Percentiles rank a stretch among this genome's conserved stretches.
Evolutionary conservation across 2,113 vertebrate genomes (phyloP).

Genomic region (Channa argus): DNA sequence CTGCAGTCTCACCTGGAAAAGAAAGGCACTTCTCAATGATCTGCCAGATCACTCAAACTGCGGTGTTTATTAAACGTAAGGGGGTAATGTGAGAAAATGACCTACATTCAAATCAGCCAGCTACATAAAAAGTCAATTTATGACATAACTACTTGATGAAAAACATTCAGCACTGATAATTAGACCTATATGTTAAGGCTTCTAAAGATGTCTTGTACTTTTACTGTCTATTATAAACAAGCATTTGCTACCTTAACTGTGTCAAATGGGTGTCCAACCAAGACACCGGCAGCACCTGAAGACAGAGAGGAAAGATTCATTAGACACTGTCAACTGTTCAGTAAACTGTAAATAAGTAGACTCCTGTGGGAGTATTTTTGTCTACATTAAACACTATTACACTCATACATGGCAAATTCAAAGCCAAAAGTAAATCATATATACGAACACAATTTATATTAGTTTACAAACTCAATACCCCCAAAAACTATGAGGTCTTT

Average conservation of each 20-base stretch:
- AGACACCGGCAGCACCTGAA: constrained; percentile 94
- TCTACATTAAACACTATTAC: neutral
- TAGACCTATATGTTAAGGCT: too few species aligned
- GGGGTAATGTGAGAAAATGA: neutral
- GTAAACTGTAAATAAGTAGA: neutral
- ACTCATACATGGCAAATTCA: too few species aligned
- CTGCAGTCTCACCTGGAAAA: constrained; percentile 93
- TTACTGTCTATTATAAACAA: too few species aligned
- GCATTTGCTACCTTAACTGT: constrained; percentile 92
- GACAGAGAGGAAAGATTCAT: constrained; percentile 6
- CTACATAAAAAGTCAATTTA: neutral
- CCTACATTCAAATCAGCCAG: neutral
- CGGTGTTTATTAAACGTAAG: neutral
- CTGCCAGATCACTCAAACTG: neutral
- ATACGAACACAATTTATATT: too few species aligned
- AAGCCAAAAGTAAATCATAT: neutral
- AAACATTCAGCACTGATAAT: neutral
- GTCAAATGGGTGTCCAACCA: constrained; percentile 98
- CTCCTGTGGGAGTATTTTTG: neutral
- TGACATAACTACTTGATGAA: neutral
- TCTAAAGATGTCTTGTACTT: too few species aligned
- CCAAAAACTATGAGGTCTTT: too few species aligned
- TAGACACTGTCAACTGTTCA: neutral
- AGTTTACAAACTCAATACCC: too few species aligned
- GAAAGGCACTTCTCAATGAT: constrained; percentile 17